A percentile compares a stretch with the other conserved stretches of the same genome.
Evolutionary conservation across 2,888 invertebrate genomes (phyloP).

Genomic region (Metallyticus violacea): DNA sequence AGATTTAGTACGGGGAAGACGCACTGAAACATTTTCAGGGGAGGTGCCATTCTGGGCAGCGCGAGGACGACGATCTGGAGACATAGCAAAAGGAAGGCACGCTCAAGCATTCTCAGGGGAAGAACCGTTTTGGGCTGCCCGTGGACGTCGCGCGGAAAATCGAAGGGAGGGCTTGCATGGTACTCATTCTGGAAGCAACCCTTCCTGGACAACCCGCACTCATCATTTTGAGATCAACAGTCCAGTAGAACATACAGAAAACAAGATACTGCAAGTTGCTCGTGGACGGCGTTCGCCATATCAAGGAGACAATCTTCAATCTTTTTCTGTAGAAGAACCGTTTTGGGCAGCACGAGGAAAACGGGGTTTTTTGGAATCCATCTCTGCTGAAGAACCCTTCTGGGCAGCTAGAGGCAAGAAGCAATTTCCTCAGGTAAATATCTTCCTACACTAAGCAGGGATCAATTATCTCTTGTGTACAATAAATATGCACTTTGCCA

Average conservation of each 20-base stretch:
- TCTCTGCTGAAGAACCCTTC: constrained; percentile 25
- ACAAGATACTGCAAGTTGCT: constrained; percentile 24
- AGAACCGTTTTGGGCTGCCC: constrained; percentile 32
- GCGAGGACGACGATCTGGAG: not conserved
- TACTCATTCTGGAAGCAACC: not conserved
- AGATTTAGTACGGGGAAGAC: not conserved
- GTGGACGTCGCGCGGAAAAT: constrained; percentile 21
- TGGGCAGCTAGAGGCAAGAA: constrained; percentile 33
- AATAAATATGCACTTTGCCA: too few species aligned
- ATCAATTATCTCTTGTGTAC: too few species aligned
- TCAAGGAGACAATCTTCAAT: not conserved
- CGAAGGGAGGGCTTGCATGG: not conserved
- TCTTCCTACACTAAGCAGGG: too few species aligned
- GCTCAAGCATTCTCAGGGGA: not conserved
- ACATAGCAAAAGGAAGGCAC: not conserved
- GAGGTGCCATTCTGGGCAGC: constrained; percentile 29
- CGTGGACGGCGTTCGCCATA: not conserved
- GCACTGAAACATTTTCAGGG: not conserved
- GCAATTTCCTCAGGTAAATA: not conserved
- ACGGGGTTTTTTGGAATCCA: constrained; percentile 1
- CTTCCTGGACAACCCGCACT: not conserved
- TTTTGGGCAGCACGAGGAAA: constrained; percentile 27
- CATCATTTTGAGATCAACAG: not conserved
- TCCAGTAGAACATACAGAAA: not conserved
- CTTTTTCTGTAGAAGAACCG: constrained; percentile 20